phyloP scores from a whole-genome alignment of 2,113 vertebrate species.

The Pan troglodytes region NHGRI_mPanTro3-v2.1_pri NC_072414.2:11469501-11470000 shows the following conservation, averaged over 20 bases:
- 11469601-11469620: background rate
- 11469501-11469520: too few species aligned
- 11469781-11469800: background rate
- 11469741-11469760: background rate
- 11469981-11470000: background rate
- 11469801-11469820: background rate
- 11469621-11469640: background rate
- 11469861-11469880: background rate
- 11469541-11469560: too few species aligned
- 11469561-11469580: too few species aligned
- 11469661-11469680: background rate
- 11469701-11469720: background rate
- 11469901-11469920: background rate
- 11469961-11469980: background rate
- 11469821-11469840: background rate
- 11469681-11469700: background rate
- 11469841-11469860: background rate
- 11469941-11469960: background rate
- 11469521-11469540: too few species aligned
- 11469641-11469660: background rate
- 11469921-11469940: background rate
- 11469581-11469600: too few species aligned
- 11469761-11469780: background rate
- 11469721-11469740: background rate
- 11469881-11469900: background rate